Evolutionary conservation across 2,113 vertebrate species (phyloP), one percentile per base, ranked within the genome.

Genomic region (Hemiscyllium ocellatum): DNA sequence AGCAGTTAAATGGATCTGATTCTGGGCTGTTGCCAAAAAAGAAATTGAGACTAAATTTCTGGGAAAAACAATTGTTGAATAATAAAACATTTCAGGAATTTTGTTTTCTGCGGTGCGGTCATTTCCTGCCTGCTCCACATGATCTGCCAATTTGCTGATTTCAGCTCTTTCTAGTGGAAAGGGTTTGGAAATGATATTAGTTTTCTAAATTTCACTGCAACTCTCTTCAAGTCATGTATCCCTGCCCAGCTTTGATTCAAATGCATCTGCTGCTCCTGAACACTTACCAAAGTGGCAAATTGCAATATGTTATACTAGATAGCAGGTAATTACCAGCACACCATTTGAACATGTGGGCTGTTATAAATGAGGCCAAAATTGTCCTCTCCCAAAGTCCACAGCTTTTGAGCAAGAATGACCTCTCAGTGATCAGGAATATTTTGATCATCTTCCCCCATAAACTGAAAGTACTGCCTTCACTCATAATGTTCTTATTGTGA

Each of bases 21-120:
- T 19, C 42, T 95, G 94, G 94, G 52, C 7, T 70, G 42, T 52
- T 52, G 72, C 69, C 69, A 95, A 95, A 69, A 94, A 94, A 61
- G 56, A 95, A 50, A 42, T 19, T 50, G 4, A 52, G 68, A 47
- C 94, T 24, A 19, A 42, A 12, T 68, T 94, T 42, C 68, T 33
- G 22, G 20, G 29, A 52, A 22, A 76, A 94, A 94, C 7, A 61
- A 61, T 61, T 26, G 61, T 42, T 42, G 37, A 69, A 70, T 42
- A 61, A 61, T 90, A 47, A 95, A 95, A 76, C 72, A 95, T 76
- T 95, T 72, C 69, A 52, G 68, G 94, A 95, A 95, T 95, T 95
- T 72, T 95, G 94, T 95, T 95, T 95, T 72, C 69, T 52, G 69
- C 52, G 69, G 94, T 37, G 13, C 52, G 26, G 12, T 52, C 42